Evolutionary conservation across 1,140 invertebrate genomes (phyloP).

Genomic region (Aphis craccivora): DNA sequence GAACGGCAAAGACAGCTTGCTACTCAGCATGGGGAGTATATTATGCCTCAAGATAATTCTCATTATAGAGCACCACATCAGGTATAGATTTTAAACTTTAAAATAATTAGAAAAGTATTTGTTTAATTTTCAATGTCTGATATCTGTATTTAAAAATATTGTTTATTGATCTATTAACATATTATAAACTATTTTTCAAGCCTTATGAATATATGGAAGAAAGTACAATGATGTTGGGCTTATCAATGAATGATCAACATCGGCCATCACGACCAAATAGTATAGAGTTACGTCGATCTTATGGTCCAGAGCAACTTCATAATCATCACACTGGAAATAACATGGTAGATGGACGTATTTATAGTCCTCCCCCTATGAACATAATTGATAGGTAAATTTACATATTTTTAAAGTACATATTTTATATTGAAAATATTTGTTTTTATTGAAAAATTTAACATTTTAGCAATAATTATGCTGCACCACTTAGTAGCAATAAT

Average conservation of each 20-base stretch:
- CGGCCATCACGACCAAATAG: slow-evolving; percentile 77
- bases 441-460: not conserved
- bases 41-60: slow-evolving; percentile 71
- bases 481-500: slow-evolving; percentile 55
- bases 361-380: slow-evolving; percentile 55
- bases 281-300: slow-evolving; percentile 76
- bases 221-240: slow-evolving; percentile 62
- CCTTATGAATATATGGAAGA: slow-evolving; percentile 58
- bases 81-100: slow-evolving; percentile 59
- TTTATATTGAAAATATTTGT: not conserved
- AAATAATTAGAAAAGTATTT: no score
- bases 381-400: slow-evolving; percentile 46
- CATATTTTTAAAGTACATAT: not conserved
- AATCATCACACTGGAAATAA: slow-evolving; percentile 55
- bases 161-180: not conserved
- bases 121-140: not conserved
- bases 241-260: slow-evolving; percentile 66
- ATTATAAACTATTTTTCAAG: not conserved
- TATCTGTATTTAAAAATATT: not conserved
- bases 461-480: slow-evolving; percentile 49
- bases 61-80: slow-evolving; percentile 67
- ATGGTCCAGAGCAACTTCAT: slow-evolving; percentile 64
- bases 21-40: slow-evolving; percentile 84
- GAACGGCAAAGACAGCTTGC: slow-evolving; percentile 84
- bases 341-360: slow-evolving; percentile 54